phyloP scores from a whole-genome alignment of 2,113 vertebrate genomes.

The Centropristis striata region DNA sequence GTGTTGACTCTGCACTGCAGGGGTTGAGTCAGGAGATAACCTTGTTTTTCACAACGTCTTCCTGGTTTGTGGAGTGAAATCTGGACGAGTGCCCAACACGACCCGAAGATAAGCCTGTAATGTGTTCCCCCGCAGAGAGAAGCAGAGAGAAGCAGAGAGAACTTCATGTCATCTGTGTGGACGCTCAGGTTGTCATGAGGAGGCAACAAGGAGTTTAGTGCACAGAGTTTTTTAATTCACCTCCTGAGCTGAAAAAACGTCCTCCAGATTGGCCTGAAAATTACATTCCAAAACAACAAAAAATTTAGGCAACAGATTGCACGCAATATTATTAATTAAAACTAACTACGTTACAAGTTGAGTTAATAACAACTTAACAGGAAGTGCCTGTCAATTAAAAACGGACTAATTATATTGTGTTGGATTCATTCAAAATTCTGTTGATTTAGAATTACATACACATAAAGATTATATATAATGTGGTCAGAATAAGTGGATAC shows the following conservation, averaged over 20 bases:
- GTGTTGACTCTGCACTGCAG: constrained; percentile 63
- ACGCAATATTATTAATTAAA: too few species aligned
- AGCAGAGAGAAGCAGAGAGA: constrained; percentile 13
- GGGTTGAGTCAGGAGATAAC: constrained; percentile 78
- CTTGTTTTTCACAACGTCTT: constrained; percentile 73
- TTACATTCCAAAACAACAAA: too few species aligned
- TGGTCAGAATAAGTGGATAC: too few species aligned
- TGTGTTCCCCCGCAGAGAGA: constrained; percentile 28
- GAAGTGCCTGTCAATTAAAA: too few species aligned
- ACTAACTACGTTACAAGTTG: too few species aligned
- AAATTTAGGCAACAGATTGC: too few species aligned
- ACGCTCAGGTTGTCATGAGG: constrained; percentile 38
- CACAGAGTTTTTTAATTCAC: constrained; percentile 12
- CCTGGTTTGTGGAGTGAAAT: constrained; percentile 46
- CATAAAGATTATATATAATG: too few species aligned
- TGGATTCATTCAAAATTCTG: too few species aligned
- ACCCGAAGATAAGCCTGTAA: constrained; percentile 22
- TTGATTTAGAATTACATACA: too few species aligned
- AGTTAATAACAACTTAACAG: too few species aligned
- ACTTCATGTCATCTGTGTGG: constrained; percentile 29
- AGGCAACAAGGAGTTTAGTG: constrained; percentile 20
- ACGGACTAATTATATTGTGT: too few species aligned
- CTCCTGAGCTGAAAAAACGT: constrained; percentile 24
- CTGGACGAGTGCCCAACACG: constrained; percentile 44
- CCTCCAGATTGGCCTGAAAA: constrained; percentile 8